Base-by-base conservation (phyloP, 37 sponge, comb jelly and placozoan genomes). In the Hormiphora californensis region DNA sequence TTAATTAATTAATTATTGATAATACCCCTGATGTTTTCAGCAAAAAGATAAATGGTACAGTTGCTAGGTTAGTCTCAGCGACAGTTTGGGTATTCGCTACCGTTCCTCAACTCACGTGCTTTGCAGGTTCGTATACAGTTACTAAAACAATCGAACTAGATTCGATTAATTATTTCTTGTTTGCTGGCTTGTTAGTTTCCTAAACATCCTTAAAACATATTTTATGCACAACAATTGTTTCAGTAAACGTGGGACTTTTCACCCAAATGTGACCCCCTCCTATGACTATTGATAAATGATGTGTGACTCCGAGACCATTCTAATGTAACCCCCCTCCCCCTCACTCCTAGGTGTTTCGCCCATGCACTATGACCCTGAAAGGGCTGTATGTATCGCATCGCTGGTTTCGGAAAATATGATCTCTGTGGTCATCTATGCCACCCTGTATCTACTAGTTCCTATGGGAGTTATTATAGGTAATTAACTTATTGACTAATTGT, bases 91-190 rank as follows among this genome's bases (percentile, higher is more conserved):
- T 12, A 21, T 5, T 57, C 5, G 61, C 61, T 19, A 57, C 61
- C n/a, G 23, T 57, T 57, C 61, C 61, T 57, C 61, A 57, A 57
- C 61, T 57, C n/a, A 57, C 61, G 5, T 57, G 61, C 61, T 57
- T 28, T 30, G 7, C 27, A 57, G 61, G 61, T 57, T 5, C n/a
- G 30, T 4, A 57, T 28, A 23, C 15, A 15, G 53, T 17, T 49
- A 15, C 15, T 49, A 17, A 17, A 49, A 9, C 15, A 17, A 17
- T 17, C 53, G 15, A 49, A 49, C 15, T 49, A 15, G 9, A 49
- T 49, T 17, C 15, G 12, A 49, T 9, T 49, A n/a, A n/a, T n/a
- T n/a, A n/a, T n/a, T n/a, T n/a, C n/a, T n/a, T n/a, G n/a, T n/a
- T n/a, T n/a, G n/a, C n/a, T n/a, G n/a, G n/a, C n/a, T n/a, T n/a